Evolutionary conservation across 2,888 invertebrate genomes (phyloP).

Genomic region (Crioceris asparagi): DNA sequence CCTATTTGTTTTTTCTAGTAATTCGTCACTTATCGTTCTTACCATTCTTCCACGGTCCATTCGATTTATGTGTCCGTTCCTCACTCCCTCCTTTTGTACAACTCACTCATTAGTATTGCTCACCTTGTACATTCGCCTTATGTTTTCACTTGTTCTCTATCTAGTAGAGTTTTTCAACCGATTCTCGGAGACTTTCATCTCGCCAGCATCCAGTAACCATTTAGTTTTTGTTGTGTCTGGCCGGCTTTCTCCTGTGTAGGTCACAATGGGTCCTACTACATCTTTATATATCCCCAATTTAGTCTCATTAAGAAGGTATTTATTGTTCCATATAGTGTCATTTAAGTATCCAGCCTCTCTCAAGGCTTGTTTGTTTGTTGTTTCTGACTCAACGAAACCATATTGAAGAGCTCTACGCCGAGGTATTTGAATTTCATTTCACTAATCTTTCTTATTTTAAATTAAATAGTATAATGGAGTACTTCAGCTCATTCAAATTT

Average conservation of each 20-base stretch:
- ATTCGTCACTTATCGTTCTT: not conserved
- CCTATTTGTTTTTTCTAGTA: not conserved
- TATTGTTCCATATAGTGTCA: not conserved
- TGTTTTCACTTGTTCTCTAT: not conserved
- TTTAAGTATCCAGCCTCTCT: not conserved
- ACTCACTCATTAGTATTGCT: not conserved
- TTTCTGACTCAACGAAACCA: no score
- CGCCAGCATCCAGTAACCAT: not conserved
- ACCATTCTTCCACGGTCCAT: not conserved
- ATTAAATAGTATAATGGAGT: no score
- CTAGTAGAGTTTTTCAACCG: no score
- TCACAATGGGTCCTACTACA: not conserved
- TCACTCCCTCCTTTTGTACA: not conserved
- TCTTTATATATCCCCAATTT: not conserved
- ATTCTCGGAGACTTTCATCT: not conserved
- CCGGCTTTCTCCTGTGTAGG: not conserved
- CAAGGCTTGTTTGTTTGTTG: not conserved
- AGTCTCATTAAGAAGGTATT: not conserved
- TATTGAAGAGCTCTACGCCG: no score
- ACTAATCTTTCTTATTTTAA: no score
- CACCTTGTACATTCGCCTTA: not conserved
- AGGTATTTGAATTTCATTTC: no score
- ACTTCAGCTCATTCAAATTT: no score
- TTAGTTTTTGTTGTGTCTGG: slow-evolving; percentile 3
- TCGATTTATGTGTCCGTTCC: not conserved